phyloP scores from a whole-genome alignment of 2,113 vertebrate genomes.

The Aramus guarauna region DNA sequence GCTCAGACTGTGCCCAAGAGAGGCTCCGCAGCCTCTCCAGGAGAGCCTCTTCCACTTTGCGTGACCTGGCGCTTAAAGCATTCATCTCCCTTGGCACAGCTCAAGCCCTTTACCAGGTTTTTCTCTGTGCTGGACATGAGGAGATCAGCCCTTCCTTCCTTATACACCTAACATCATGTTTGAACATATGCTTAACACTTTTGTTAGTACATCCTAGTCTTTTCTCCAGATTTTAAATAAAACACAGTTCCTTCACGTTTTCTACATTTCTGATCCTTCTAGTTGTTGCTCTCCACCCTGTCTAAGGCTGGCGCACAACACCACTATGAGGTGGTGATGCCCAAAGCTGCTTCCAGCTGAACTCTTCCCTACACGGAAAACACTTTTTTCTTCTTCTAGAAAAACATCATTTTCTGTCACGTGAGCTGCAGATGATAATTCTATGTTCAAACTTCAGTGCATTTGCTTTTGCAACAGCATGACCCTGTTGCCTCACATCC shows the following conservation, averaged over 20 bases:
- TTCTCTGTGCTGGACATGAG: neutral
- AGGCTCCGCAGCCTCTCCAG: neutral
- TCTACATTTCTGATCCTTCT: neutral
- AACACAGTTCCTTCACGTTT: neutral
- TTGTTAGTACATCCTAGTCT: neutral
- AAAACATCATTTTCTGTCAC: neutral
- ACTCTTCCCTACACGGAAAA: neutral
- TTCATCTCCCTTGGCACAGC: rapidly evolving
- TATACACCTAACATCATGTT: neutral
- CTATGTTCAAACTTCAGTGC: neutral
- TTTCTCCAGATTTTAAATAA: neutral
- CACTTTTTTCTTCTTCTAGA: neutral
- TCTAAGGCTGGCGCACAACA: neutral
- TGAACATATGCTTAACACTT: neutral
- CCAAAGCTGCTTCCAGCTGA: neutral
- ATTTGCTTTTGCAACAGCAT: neutral
- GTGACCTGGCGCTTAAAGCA: rapidly evolving
- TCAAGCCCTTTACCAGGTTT: neutral
- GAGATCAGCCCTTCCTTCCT: neutral
- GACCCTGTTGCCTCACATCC: neutral
- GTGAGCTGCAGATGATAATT: neutral
- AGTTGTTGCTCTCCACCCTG: neutral
- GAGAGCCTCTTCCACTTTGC: rapidly evolving
- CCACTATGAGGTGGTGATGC: neutral
- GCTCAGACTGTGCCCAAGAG: neutral